Conservation (phyloP, 2,797 vertebrate genomes). For the Pseudomugil tenellus region DNA sequence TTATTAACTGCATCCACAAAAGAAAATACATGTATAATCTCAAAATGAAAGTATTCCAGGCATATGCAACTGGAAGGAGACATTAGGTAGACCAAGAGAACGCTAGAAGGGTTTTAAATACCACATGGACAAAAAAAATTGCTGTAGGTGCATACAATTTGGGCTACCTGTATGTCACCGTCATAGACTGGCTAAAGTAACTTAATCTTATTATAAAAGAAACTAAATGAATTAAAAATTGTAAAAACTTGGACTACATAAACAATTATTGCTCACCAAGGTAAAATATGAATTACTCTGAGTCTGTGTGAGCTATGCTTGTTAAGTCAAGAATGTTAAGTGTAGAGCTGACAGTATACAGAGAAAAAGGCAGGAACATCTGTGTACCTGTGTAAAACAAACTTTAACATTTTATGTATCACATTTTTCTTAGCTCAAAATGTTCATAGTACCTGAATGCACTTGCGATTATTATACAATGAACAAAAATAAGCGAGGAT, state of each 20-base stretch:
- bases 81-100: slow-evolving; percentile 8
- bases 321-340: neutral
- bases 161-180: neutral
- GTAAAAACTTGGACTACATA: neutral
- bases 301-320: neutral
- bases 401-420: slow-evolving; percentile 3
- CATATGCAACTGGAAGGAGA: slow-evolving; percentile 6
- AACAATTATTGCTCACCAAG: neutral
- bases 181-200: neutral
- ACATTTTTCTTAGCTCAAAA: neutral
- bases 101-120: slow-evolving; percentile 2
- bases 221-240: neutral
- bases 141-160: neutral
- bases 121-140: slow-evolving; percentile 3
- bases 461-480: neutral
- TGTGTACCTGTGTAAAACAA: neutral
- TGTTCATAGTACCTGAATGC: neutral
- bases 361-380: neutral
- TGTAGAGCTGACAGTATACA: neutral
- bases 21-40: neutral
- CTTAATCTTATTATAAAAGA: too few relatives aligned
- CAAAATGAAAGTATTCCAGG: neutral
- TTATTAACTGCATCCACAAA: neutral
- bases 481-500: neutral
- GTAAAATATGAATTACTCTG: neutral